phyloP scores from a whole-genome alignment of 2,888 invertebrate genomes.

The Papilio elwesi region DNA sequence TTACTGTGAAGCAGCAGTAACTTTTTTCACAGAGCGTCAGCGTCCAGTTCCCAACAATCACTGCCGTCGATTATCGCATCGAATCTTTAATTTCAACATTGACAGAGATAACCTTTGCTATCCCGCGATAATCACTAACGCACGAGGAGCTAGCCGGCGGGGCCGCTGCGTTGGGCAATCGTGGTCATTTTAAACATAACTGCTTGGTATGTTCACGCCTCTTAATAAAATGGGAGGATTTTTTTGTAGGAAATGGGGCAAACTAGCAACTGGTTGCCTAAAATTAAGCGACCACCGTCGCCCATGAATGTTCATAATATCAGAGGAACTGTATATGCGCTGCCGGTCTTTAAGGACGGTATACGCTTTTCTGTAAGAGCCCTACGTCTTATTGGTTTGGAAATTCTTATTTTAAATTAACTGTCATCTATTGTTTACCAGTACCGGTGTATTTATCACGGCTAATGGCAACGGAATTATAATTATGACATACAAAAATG shows the following conservation, averaged over 20 bases:
- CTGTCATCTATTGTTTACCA: no score
- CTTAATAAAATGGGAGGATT: not conserved
- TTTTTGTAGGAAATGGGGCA: no score
- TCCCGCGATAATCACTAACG: conserved; percentile 15
- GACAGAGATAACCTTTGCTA: conserved; percentile 38
- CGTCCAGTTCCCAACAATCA: conserved; percentile 35
- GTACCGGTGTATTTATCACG: no score
- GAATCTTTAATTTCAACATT: conserved; percentile 42
- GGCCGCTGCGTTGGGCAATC: conserved; percentile 21
- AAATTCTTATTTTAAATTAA: no score
- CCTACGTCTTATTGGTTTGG: no score
- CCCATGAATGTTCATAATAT: no score
- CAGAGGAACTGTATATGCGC: no score
- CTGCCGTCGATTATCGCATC: conserved; percentile 35
- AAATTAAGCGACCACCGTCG: no score
- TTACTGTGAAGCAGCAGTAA: not conserved
- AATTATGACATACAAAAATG: no score
- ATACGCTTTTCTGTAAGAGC: no score
- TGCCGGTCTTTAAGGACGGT: no score
- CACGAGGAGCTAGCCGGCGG: conserved; percentile 9
- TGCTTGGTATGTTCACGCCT: not conserved
- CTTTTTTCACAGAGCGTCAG: conserved; percentile 15
- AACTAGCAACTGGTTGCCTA: not conserved
- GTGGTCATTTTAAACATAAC: conserved; percentile 19
- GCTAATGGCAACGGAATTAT: no score